A percentile compares a stretch with the other conserved stretches of the same genome.
Conservation (phyloP, 2,113 vertebrate species). For the Nipponia nippon region DNA sequence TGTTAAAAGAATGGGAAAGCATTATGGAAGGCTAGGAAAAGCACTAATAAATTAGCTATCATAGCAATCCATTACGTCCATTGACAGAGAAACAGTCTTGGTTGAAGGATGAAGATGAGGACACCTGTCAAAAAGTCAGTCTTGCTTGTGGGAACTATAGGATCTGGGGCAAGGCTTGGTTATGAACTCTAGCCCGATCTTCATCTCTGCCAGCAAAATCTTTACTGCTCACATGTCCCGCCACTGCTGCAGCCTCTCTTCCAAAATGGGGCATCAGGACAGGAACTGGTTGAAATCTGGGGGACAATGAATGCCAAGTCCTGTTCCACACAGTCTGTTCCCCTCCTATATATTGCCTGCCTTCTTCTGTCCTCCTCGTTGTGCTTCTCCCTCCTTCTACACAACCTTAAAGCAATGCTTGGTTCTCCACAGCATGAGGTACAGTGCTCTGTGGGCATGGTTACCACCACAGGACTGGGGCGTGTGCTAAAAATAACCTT, state of each 20-base stretch:
- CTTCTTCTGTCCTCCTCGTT: background rate
- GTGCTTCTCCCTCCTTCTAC: background rate
- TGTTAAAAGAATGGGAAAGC: background rate
- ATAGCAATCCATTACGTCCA: fast-evolving
- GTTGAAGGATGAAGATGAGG: background rate
- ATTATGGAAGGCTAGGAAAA: background rate
- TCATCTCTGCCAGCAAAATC: background rate
- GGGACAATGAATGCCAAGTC: background rate
- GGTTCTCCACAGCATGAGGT: background rate
- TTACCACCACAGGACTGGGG: background rate
- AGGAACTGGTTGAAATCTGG: background rate
- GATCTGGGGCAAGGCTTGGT: background rate
- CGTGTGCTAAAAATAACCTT: background rate
- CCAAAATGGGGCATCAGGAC: background rate
- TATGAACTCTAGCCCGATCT: background rate
- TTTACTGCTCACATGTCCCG: background rate
- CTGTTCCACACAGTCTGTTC: background rate
- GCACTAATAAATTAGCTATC: background rate
- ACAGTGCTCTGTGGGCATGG: background rate
- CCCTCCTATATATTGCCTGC: background rate
- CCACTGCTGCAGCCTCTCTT: background rate
- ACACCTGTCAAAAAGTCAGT: background rate
- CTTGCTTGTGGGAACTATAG: background rate
- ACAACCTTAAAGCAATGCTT: background rate
- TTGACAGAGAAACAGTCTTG: background rate